Base-by-base conservation (phyloP, 2,113 vertebrate genomes). In the Leucopternis melanops region DNA sequence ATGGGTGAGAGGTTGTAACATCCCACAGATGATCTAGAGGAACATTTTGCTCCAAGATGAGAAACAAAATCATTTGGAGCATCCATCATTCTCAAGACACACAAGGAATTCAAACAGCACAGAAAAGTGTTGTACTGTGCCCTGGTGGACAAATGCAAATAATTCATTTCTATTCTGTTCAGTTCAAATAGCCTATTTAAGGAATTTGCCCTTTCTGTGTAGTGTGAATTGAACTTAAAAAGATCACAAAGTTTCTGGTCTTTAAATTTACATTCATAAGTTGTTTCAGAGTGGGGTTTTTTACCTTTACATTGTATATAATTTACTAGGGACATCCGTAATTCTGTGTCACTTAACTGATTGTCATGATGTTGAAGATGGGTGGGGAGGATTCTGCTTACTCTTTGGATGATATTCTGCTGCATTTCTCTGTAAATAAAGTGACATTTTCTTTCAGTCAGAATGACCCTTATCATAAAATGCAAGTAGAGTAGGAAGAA, bases 241-340 rank as follows among this genome's bases (percentile, higher is more conserved):
- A 32, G 2, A 40, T 18, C 12, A 17, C 16, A 47, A 42, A 62
- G 2, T 50, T 63, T 81, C 10, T 9, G 57, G 45, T 36, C 36
- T 49, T 67, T 42, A 84, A 75, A 61, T 71, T 70, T 85, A 19
- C 31, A 15, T 66, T 81, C 45, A 57, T 17, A 54, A 8, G 32
- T 47, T 49, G 18, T 0, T 81, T 81, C 31, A 29, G 12, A 7
- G 19, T 44, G 14, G 2, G 3, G 0, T 15, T 66, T 79, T 72
- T 70, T 59, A 36, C 5, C 11, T 88, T 45, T 32, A 19, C 62
- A 7, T 42, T 6, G 4, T 20, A 34, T 38, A 34, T 52, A 78
- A 44, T n/a, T 84, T 70, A 20, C 11, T 8, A 55, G 27, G 5
- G 8, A 6, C 5, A 55, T 19, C 13, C 74, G 4, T 9, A 89